Evolutionary conservation across 2,888 invertebrate genomes (phyloP), one percentile per base, ranked within the genome.

Genomic region (Campoplex nolae): DNA sequence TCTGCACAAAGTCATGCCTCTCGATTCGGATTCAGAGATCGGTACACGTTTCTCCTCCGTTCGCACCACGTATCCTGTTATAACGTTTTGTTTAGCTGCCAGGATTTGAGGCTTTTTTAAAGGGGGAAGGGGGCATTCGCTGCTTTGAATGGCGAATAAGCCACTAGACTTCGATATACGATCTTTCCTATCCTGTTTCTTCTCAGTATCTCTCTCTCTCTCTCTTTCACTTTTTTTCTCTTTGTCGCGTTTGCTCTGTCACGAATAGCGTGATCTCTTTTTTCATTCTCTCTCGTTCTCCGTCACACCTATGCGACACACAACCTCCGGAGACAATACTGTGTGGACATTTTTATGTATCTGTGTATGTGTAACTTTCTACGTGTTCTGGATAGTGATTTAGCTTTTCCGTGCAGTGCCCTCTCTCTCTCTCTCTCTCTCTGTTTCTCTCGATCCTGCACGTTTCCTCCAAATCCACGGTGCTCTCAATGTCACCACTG

Each of bases 81-180:
- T 88, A 90, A 90, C 89, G 88, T 78, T 78, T 70, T 78, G 68
- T 78, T 78, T 78, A 78, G 78, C 78, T 78, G 78, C 78, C 78
- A 78, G 78, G 68, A 78, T 78, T 78, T 78, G 54, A 80, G 86
- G 84, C 88, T 89, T 85, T 91, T 88, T 89, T 88, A 68, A 73
- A 45, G 78, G 28, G 73, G 89, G 88, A 89, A 38, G 38, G 38
- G 38, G 6, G 38, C 4, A 1, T 4, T 89, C 84, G 89, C 90
- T 90, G 89, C 88, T 88, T 88, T 91, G 92, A 92, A 92, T 92
- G 88, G 88, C 75, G 89, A 92, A 92, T 91, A 88, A 90, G 88
- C 77, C 23, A 38, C 45, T 83, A 48, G 84, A 75, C 76, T 79
- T 83, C 83, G 84, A 88, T 81, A 84, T 78, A 81, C 75, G 78